Base-by-base conservation (phyloP, 2,113 vertebrate species). In the Channa argus region DNA sequence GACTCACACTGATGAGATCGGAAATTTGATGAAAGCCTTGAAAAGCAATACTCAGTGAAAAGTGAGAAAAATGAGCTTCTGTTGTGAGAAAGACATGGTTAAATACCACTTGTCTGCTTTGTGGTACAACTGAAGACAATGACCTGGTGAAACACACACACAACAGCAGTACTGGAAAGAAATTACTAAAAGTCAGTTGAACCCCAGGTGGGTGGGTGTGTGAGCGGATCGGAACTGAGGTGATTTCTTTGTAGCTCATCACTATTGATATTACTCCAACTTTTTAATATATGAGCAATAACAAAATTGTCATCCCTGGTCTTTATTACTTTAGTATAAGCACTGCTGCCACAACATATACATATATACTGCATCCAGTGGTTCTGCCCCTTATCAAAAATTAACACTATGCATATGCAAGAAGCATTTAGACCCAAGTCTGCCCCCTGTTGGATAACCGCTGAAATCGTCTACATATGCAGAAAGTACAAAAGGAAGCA, bases 81-180 rank as follows among this genome's bases (percentile, higher is more conserved):
- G 54, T 38, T 80, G 8, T 8, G 13, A 8, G 38, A 74, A 8
- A 53, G 52, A 79, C 15, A 34, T 43, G 14, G 14, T 52, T 86
- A 66, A 86, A 80, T 63, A 74, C 54, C 71, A 66, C 60, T 33
- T 70, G 44, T 44, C 46, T 50, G 15, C 66, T 65, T 58, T 36
- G 36, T 54, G 63, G 50, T 64, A 61, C 58, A 58, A 60, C 59
- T 15, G 24, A 67, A 38, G 54, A 54, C 56, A 46, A 3, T 73
- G 65, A 79, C 71, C 67, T 10, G 41, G 34, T 65, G 34, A 37
- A 56, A 52, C 71, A 61, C 4, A 11, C 11, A 50, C 11, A 39
- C 69, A 45, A 82, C 66, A 47, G 70, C 24, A 62, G 55, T 55
- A 75, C 39, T 5, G 8, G 7, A 50, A 41, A 56, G 6, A 51